Evolutionary conservation across 2,113 vertebrate species (phyloP).

Genomic region (Actenoides hombroni): DNA sequence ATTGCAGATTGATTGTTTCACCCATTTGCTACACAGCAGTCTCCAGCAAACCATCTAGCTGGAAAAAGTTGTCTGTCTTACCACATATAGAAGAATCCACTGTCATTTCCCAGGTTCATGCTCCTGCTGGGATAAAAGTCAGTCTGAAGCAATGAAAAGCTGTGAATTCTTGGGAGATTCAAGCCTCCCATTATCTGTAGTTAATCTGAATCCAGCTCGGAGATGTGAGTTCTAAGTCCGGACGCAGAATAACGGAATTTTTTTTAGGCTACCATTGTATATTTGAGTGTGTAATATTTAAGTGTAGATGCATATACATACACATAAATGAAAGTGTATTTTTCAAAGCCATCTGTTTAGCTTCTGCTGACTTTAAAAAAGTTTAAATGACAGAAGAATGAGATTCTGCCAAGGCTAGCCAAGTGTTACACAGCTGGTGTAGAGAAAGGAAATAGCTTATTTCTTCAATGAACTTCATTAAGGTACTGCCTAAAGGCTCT

Average conservation of each 20-base stretch:
- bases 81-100: not conserved
- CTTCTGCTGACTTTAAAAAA: not conserved
- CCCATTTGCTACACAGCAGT: not conserved
- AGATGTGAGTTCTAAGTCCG: not conserved
- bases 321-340: not conserved
- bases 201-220: not conserved
- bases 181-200: not conserved
- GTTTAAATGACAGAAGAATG: not conserved
- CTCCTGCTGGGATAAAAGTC: not conserved
- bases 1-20: not conserved
- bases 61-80: not conserved
- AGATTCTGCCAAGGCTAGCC: not conserved
- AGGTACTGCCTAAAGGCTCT: not conserved
- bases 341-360: slow-evolving; percentile 3
- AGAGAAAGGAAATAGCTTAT: not conserved
- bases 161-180: not conserved
- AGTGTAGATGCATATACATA: not conserved
- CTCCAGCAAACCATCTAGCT: not conserved
- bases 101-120: not conserved
- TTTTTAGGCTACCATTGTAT: not conserved
- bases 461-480: not conserved
- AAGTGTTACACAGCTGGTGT: slow-evolving; percentile 5
- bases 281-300: not conserved
- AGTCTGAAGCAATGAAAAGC: not conserved
- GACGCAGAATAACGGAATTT: not conserved